Evolutionary conservation across 2,113 vertebrate genomes (phyloP), one percentile per base, ranked within the genome.

Genomic region (Silurus meridionalis): DNA sequence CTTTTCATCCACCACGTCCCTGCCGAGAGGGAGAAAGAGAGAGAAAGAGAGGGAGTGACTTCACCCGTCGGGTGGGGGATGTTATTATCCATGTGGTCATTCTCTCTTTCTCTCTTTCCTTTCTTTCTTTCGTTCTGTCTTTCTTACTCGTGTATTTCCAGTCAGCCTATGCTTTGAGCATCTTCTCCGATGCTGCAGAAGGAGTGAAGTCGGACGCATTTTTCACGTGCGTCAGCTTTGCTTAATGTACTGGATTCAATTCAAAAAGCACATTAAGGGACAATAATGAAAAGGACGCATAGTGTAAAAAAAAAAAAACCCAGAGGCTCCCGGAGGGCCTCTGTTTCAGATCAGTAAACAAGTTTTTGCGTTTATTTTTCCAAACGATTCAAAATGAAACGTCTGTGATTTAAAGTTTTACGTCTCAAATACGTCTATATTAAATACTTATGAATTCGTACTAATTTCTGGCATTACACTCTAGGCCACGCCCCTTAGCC

Each of bases 21-120:
- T 87, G 86, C 83, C 37, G 78, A 52, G 80, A 80, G 74, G 61
- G 71, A 64, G 86, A 67, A 66, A 64, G 80, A 21, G 19, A 80
- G 11, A 28, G 61, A 83, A 48, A 53, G 81, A 14, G 17, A 13
- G 64, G 17, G 48, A 50, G 71, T 23, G 72, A 52, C 8, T 57
- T 6, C 8, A 13, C 2, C 80, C 0, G 50, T 37, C 2, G 1
- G 37, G 37, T 2, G 37, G 37, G 37, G 37, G 37, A 81, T n/a
- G 58, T 52, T 61, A 79, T 80, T 80, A 60, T 80, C 50, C 74
- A 77, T 3, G 11, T 23, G 50, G 6, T 52, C 17, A 21, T 58
- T 58, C 58, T 77, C 46, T 81, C 21, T 58, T 8, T 58, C n/a
- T 79, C 37, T 57, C 64, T 80, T 15, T 67, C 15, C 9, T 80